Evolutionary conservation across 2,888 invertebrate species (phyloP), one percentile per base, ranked within the genome.

Genomic region (Ischnura elegans): DNA sequence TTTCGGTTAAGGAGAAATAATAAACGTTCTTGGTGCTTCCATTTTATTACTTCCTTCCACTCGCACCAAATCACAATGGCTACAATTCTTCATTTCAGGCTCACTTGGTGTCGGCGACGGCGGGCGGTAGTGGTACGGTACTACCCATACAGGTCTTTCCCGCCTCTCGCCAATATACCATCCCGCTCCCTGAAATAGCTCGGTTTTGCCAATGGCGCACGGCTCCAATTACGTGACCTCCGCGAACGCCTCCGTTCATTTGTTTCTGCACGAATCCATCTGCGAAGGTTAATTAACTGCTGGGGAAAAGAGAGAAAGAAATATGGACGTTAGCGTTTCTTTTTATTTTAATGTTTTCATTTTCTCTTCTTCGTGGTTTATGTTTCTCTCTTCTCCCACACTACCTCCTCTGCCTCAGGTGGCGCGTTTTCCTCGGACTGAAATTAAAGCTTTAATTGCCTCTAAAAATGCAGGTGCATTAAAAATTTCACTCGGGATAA

Each of bases 201-300:
- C 10, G 36, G 76, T 21, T 36, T 36, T 29, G 36, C 36, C 10
- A 5, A n/a, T n/a, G n/a, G 8, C 45, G 46, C 45, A n/a, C 6
- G 25, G 86, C 86, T 86, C 86, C 86, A 86, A 86, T 86, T 86
- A 86, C 86, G 86, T 86, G 86, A 86, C 86, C 86, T 46, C 86
- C 43, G 25, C 45, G 86, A 46, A 86, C 86, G n/a, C 86, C 86
- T 43, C 46, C n/a, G 43, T 46, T 86, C 43, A 46, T 86, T 86
- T 86, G 86, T 86, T 86, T 45, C 46, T 86, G 43, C 86, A 86
- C 86, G 86, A 46, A 86, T 86, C 86, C 86, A 86, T 86, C 86
- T 86, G 86, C 86, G 86, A 46, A 86, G 86, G 86, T 86, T 86
- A 86, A 86, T 86, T 86, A 86, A 86, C 86, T 86, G 86, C 76